phyloP scores from a whole-genome alignment of 64 coral and sea anemone species.

The Montipora cactus region DNA sequence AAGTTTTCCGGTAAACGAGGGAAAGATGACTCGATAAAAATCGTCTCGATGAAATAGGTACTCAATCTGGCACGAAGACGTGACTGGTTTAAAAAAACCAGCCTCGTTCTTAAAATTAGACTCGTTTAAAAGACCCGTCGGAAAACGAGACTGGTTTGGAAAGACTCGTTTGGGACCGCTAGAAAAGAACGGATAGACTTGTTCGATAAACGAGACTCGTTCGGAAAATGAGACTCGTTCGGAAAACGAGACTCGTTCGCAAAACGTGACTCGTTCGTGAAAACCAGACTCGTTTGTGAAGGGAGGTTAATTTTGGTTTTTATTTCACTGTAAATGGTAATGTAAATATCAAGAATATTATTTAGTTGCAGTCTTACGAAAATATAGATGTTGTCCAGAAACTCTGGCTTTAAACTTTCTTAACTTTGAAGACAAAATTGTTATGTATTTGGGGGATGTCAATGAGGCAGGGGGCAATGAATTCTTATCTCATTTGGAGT shows the following conservation, averaged over 20 bases:
- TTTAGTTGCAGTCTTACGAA: neutral
- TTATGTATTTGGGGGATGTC: neutral
- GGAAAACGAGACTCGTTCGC: neutral
- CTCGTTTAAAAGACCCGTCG: neutral
- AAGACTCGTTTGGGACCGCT: neutral
- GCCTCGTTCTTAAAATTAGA: neutral
- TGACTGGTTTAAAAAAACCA: no score
- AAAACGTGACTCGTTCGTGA: no score
- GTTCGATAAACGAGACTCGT: neutral
- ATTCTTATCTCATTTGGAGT: neutral
- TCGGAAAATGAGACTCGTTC: neutral
- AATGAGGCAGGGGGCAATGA: neutral
- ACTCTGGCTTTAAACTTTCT: no score
- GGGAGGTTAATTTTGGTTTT: neutral
- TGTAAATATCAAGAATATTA: neutral
- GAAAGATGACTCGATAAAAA: neutral
- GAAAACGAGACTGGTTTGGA: neutral
- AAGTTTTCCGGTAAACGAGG: no score
- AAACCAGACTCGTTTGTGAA: no score
- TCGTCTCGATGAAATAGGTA: neutral
- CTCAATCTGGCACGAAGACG: no score
- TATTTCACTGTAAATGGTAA: neutral
- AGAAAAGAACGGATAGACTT: neutral
- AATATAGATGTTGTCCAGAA: neutral
- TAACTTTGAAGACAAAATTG: neutral